Evolutionary conservation across 2,888 invertebrate genomes (phyloP).

Genomic region (Neoitamus cyanurus): DNA sequence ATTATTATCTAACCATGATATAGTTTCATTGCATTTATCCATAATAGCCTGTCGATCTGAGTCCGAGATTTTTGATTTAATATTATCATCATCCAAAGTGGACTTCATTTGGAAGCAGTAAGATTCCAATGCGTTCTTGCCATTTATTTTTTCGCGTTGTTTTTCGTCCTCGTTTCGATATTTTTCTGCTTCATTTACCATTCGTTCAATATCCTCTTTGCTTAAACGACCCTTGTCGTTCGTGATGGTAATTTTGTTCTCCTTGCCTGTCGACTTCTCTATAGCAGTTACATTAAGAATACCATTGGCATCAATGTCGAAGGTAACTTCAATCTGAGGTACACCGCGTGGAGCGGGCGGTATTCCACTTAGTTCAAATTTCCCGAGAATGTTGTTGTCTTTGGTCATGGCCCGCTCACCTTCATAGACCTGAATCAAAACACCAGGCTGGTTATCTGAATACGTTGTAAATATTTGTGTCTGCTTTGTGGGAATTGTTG

Average conservation of each 20-base stretch:
- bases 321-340: slow-evolving; percentile 87
- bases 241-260: slow-evolving; percentile 82
- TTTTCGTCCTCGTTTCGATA: slow-evolving; percentile 80
- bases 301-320: slow-evolving; percentile 90
- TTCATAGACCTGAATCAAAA: slow-evolving; percentile 79
- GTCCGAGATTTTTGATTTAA: slow-evolving; percentile 73
- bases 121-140: slow-evolving; percentile 77
- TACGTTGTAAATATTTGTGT: slow-evolving; percentile 82
- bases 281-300: slow-evolving; percentile 90
- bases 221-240: slow-evolving; percentile 85
- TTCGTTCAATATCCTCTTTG: slow-evolving; percentile 83
- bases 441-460: slow-evolving; percentile 82
- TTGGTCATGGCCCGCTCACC: slow-evolving; percentile 90
- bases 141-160: slow-evolving; percentile 74
- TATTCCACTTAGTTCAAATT: slow-evolving; percentile 94
- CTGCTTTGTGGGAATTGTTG: slow-evolving; percentile 79
- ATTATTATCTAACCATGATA: slow-evolving; percentile 82
- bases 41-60: slow-evolving; percentile 75
- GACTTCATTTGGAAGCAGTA: slow-evolving; percentile 78
- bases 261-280: slow-evolving; percentile 74
- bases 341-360: slow-evolving; percentile 92
- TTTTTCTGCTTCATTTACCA: slow-evolving; percentile 79
- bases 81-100: slow-evolving; percentile 73
- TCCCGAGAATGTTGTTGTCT: slow-evolving; percentile 93
- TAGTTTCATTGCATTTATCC: slow-evolving; percentile 73